These are phyloP conservation scores for Lycophotia porphyrea DNA, from an alignment of 2,888 invertebrate species.

Conservation along the genomic window DNA sequence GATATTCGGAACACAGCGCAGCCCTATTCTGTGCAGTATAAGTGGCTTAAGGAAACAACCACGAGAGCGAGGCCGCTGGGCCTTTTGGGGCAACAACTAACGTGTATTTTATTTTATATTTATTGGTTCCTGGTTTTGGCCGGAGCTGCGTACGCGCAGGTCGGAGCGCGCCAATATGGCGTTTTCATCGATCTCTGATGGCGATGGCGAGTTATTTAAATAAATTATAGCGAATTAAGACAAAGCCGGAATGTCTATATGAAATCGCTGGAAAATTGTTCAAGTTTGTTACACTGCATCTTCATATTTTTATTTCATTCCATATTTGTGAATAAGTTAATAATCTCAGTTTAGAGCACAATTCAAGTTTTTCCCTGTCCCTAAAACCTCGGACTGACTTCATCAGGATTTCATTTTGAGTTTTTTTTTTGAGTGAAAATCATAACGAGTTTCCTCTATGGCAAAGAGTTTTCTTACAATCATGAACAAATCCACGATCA, in stretches of 20 bases:
- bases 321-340: background rate
- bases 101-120: conserved; percentile 84
- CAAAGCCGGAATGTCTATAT: conserved; percentile 51
- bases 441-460: background rate
- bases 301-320: conserved; percentile 13
- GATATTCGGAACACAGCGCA: conserved; percentile 52
- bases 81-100: conserved; percentile 79
- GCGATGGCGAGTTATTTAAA: conserved; percentile 67
- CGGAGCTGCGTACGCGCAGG: conserved; percentile 71
- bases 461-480: background rate
- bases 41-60: conserved; percentile 79
- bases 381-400: background rate
- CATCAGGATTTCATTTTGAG: background rate
- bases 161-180: conserved; percentile 71
- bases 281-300: conserved; percentile 20
- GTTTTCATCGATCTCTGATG: conserved; percentile 74
- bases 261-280: conserved; percentile 50
- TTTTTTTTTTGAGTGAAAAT: background rate
- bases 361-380: background rate
- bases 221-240: conserved; percentile 62
- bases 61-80: conserved; percentile 80
- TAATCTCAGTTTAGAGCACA: background rate
- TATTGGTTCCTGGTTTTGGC: conserved; percentile 82
- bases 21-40: conserved; percentile 70
- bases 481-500: background rate